phyloP scores from a whole-genome alignment of 2,888 invertebrate species.

The Acholoe squamosa region DNA sequence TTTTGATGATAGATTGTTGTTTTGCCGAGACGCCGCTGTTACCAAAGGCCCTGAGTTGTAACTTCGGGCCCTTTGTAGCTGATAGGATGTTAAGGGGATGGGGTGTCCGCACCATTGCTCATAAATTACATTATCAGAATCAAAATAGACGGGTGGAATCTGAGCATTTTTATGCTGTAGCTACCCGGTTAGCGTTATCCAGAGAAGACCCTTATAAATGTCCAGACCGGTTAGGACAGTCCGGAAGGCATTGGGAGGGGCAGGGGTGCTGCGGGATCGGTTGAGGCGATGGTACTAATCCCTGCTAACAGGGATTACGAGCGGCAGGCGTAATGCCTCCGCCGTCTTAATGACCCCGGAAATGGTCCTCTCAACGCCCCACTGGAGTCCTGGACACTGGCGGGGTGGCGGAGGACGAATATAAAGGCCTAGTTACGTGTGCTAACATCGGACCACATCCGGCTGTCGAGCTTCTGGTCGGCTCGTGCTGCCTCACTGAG shows the following conservation, averaged over 20 bases:
- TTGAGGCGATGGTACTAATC: background rate
- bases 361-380: background rate
- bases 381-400: background rate
- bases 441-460: background rate
- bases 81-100: no score
- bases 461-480: background rate
- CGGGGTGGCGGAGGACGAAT: background rate
- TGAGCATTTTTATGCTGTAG: no score
- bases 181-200: no score
- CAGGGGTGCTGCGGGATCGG: background rate
- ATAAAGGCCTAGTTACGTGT: background rate
- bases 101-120: no score
- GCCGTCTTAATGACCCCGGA: constrained; percentile 15
- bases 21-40: no score
- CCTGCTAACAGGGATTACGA: background rate
- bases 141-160: no score
- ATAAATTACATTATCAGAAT: no score
- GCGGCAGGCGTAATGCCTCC: background rate
- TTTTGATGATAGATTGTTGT: no score
- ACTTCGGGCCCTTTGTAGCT: no score
- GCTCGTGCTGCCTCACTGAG: background rate
- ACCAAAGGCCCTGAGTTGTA: no score
- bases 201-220: no score
- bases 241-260: background rate
- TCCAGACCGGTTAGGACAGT: no score